Conservation (phyloP, 2,888 invertebrate genomes). For the Cylindroiulus punctatus region DNA sequence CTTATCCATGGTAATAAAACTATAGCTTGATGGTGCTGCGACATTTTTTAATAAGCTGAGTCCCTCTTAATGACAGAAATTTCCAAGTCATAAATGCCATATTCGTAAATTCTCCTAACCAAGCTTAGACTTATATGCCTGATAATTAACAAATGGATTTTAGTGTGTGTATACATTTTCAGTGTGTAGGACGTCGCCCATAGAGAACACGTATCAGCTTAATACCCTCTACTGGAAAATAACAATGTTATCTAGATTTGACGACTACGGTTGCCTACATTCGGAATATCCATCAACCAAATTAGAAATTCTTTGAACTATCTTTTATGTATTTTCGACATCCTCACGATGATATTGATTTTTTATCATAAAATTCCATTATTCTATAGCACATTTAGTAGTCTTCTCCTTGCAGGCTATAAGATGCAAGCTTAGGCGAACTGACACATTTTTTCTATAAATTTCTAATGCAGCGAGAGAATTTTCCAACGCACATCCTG, state of each 20-base stretch:
- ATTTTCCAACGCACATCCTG: background rate
- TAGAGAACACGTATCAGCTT: no score
- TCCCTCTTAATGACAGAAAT: no score
- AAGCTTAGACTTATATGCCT: no score
- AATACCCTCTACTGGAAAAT: background rate
- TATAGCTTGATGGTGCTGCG: no score
- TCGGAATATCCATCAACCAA: background rate
- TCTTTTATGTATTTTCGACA: background rate
- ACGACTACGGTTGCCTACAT: background rate
- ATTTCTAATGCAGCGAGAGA: background rate
- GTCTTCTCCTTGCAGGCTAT: background rate
- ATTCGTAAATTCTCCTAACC: no score
- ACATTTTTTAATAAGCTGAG: no score
- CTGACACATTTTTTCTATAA: background rate
- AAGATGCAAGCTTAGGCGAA: background rate
- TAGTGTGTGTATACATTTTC: no score
- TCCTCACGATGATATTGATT: background rate
- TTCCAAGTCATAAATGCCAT: no score
- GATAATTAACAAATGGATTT: no score
- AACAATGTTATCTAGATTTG: background rate
- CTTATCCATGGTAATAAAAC: background rate
- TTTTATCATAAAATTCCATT: background rate
- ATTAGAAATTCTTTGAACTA: background rate
- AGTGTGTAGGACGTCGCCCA: no score
- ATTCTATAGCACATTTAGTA: background rate